Base-by-base conservation (phyloP, 1,140 invertebrate genomes). In the Caenorhabditis tropicalis region DNA sequence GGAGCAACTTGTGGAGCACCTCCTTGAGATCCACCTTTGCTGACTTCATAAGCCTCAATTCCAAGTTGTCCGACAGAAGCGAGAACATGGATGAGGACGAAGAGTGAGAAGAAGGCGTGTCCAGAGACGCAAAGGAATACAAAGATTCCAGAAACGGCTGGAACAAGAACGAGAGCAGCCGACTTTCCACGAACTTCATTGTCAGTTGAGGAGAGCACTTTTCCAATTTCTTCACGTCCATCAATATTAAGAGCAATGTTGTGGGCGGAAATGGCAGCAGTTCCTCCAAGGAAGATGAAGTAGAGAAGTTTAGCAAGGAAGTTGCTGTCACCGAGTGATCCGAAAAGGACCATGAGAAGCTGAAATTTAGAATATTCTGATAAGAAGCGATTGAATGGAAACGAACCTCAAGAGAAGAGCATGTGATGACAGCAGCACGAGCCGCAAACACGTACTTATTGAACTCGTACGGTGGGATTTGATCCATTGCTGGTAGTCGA, bases 401-500 rank as follows among this genome's bases (percentile, higher is more conserved):
- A 56, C 48, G n/a, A 21, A 74, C 65, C 65, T 74, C 65, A 43
- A 74, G 43, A 2, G 65, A 74, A 74, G 65, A 31, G 29, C 33
- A 39, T 21, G n/a, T 31, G 36, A 43, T 43, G 65, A 74, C 65
- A 31, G 65, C 65, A 39, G 36, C 65, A 74, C 65, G 65, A 74
- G 65, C 65, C 6, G 33, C 33, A 31, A 74, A 46, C 65, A 74
- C 65, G 65, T 74, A 74, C 65, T 74, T 74, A 74, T 46, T n/a
- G 65, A 46, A 74, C 33, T 74, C 65, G 65, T 74, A 74, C 65
- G 65, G 65, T 74, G 65, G 65, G 65, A 74, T 74, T 74, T 74
- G 65, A 74, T 74, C 65, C 65, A 74, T 74, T 74, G 65, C 65
- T 43, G 65, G n/a, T 74, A 43, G 65, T 74, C 36, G 65, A 74